These are phyloP conservation scores for Archips crataeganus DNA, from an alignment of 2,888 invertebrate genomes.

Conservation along the genomic window DNA sequence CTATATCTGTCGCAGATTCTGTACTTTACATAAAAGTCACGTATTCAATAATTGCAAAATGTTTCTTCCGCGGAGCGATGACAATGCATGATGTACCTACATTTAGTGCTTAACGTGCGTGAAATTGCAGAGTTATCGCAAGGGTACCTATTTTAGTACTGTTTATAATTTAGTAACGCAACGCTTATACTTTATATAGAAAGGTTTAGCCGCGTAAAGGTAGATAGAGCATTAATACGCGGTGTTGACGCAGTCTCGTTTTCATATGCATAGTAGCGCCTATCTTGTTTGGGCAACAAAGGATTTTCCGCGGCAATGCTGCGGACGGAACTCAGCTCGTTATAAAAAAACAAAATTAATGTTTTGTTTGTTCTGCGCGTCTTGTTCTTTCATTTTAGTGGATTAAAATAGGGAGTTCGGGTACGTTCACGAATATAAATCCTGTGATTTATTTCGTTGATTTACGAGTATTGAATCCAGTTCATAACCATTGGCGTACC, in stretches of 20 bases:
- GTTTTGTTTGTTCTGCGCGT: constrained; percentile 39
- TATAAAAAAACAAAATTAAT: constrained; percentile 36
- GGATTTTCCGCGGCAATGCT: constrained; percentile 24
- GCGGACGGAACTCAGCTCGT: constrained; percentile 23
- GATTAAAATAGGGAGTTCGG: constrained; percentile 37
- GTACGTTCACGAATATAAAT: constrained; percentile 34
- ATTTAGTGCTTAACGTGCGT: background rate
- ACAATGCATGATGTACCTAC: background rate
- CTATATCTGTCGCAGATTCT: background rate
- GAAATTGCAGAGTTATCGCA: background rate
- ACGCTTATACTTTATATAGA: background rate
- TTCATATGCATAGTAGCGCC: constrained; percentile 24
- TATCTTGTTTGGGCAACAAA: constrained; percentile 39
- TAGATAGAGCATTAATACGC: background rate
- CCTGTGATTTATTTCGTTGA: constrained; percentile 38
- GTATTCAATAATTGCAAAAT: constrained; percentile 1
- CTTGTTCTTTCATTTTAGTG: constrained; percentile 39
- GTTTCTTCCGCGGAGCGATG: background rate
- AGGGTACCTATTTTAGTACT: background rate
- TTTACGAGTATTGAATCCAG: constrained; percentile 39
- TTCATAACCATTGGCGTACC: constrained; percentile 10
- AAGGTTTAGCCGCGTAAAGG: background rate
- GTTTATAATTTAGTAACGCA: background rate
- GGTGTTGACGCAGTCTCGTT: constrained; percentile 25
- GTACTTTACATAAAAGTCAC: background rate